Evolutionary conservation across 1,140 invertebrate genomes (phyloP).

Genomic region (Akabosia matsudoensis): DNA sequence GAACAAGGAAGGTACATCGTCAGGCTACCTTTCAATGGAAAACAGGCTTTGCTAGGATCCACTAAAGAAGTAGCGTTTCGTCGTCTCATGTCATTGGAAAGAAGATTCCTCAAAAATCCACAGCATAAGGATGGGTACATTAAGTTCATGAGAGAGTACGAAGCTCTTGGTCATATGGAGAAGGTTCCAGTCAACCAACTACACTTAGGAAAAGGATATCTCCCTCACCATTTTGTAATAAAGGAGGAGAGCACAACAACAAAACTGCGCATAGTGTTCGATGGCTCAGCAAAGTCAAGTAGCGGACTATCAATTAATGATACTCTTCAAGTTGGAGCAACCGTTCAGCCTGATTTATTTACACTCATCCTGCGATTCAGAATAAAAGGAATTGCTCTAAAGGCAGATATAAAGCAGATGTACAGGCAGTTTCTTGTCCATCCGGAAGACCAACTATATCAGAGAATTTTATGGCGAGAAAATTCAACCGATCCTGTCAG

Average conservation of each 20-base stretch:
- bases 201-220: slow-evolving; percentile 29
- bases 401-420: slow-evolving; percentile 53
- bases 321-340: slow-evolving; percentile 48
- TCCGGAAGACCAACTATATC: slow-evolving; percentile 27
- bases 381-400: slow-evolving; percentile 48
- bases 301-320: slow-evolving; percentile 47
- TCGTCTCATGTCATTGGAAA: not conserved
- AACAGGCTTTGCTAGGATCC: not conserved
- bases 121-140: slow-evolving; percentile 17
- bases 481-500: not conserved
- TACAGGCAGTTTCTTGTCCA: slow-evolving; percentile 47
- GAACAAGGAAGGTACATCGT: not conserved
- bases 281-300: slow-evolving; percentile 36
- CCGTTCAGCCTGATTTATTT: slow-evolving; percentile 52
- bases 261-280: slow-evolving; percentile 47
- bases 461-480: slow-evolving; percentile 43
- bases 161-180: not conserved
- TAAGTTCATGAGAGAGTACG: slow-evolving; percentile 38
- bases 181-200: not conserved
- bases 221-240: slow-evolving; percentile 48
- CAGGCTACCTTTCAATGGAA: not conserved
- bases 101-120: slow-evolving; percentile 1
- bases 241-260: slow-evolving; percentile 42
- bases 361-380: slow-evolving; percentile 52
- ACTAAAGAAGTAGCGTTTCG: not conserved